phyloP scores from a whole-genome alignment of 1,140 invertebrate genomes.

The Elymnias hypermnestra region DNA sequence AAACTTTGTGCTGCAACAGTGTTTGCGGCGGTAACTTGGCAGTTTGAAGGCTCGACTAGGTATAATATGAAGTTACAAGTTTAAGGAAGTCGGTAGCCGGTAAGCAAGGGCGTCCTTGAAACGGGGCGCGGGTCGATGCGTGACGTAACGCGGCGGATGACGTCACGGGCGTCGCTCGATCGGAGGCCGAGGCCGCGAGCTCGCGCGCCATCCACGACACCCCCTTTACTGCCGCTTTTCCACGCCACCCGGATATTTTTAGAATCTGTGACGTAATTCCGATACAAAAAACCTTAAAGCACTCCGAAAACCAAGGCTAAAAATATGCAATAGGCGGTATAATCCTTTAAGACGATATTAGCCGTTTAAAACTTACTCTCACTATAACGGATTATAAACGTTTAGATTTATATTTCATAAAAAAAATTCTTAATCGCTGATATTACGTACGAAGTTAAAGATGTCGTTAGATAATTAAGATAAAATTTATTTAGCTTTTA shows the following conservation, averaged over 20 bases:
- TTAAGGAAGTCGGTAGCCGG: slow-evolving; percentile 46
- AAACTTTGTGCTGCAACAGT: too few species aligned
- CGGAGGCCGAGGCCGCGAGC: slow-evolving; percentile 46
- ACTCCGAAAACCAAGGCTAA: slow-evolving; percentile 40
- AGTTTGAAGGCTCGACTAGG: slow-evolving; percentile 2
- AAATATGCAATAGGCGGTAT: slow-evolving; percentile 28
- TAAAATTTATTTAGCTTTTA: too few species aligned
- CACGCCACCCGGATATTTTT: slow-evolving; percentile 61
- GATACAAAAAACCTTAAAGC: slow-evolving; percentile 42
- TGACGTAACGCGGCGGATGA: slow-evolving; percentile 57
- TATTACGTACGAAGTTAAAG: too few species aligned
- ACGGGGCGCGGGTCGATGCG: slow-evolving; percentile 56
- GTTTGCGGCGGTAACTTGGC: background rate
- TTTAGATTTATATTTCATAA: too few species aligned
- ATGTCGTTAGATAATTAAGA: too few species aligned
- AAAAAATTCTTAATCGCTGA: too few species aligned
- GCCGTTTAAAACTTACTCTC: too few species aligned
- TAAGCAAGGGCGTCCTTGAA: slow-evolving; percentile 68
- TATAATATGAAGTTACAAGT: slow-evolving; percentile 29
- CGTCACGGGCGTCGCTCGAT: slow-evolving; percentile 59
- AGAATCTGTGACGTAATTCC: slow-evolving; percentile 62
- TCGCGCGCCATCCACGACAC: slow-evolving; percentile 27
- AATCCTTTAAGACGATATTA: too few species aligned
- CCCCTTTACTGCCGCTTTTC: slow-evolving; percentile 36
- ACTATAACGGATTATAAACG: too few species aligned